Evolutionary conservation across 1,140 invertebrate species (phyloP).

Genomic region (Venturia canescens): DNA sequence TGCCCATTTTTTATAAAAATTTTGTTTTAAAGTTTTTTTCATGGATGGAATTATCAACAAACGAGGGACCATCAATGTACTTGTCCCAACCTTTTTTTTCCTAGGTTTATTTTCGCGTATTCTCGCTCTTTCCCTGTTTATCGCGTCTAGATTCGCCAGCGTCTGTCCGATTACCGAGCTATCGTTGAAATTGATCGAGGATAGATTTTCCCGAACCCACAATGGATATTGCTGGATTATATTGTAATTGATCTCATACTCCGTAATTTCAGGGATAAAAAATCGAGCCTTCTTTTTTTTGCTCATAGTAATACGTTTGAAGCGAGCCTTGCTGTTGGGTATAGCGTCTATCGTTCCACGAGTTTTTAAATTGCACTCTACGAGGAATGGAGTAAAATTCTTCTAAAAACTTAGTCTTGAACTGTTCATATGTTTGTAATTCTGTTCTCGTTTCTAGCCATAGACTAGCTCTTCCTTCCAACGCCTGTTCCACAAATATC

Average conservation of each 20-base stretch:
- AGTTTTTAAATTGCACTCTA: background rate
- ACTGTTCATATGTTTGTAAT: background rate
- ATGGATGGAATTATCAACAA: too few relatives aligned
- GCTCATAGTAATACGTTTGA: background rate
- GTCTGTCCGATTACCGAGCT: slow-evolving; percentile 37
- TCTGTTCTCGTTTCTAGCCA: background rate
- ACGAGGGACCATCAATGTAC: too few relatives aligned
- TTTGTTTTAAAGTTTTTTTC: too few relatives aligned
- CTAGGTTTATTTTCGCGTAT: too few relatives aligned
- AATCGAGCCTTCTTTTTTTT: background rate
- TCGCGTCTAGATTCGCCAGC: slow-evolving; percentile 46
- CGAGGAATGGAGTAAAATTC: background rate
- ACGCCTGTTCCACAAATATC: background rate
- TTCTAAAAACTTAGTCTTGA: slow-evolving; percentile 34
- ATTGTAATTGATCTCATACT: slow-evolving; percentile 53
- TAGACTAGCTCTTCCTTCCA: background rate
- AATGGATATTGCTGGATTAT: slow-evolving; percentile 52
- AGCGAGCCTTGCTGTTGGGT: background rate
- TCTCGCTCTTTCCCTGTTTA: background rate
- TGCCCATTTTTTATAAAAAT: too few relatives aligned
- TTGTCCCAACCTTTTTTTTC: too few relatives aligned
- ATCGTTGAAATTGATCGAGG: slow-evolving; percentile 44
- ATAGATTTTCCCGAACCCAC: slow-evolving; percentile 40
- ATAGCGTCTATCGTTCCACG: background rate
- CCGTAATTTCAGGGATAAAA: slow-evolving; percentile 46